Base-by-base conservation (phyloP, 1,140 invertebrate genomes). In the Eriosoma lanigerum region DNA sequence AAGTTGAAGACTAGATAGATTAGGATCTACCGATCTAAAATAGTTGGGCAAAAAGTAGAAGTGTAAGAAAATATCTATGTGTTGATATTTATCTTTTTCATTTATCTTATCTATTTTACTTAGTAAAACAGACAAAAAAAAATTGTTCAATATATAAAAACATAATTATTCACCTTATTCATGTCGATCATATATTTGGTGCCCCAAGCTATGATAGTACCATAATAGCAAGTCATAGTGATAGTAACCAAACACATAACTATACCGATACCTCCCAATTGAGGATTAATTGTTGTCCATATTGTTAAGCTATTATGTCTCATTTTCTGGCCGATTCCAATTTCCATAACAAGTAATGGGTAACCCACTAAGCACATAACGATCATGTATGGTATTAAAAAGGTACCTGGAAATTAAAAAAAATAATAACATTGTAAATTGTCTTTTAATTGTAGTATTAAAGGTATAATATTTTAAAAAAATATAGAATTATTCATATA, bases 271-370 rank as follows among this genome's bases (percentile, higher is more conserved):
- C 72, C 72, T 44, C 72, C 54, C 15, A 75, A 58, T 24, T 75
- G 72, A 56, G 72, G 72, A 44, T 75, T 75, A 38, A 75, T 75
- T 56, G 72, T 44, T 58, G 72, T 75, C 72, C 72, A 75, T 48
- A 75, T 44, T 24, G 72, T 58, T 24, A 58, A 15, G 15, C 72
- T 75, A 44, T 58, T 58, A 15, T 75, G 72, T 44, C 72, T 75
- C 3, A 75, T 19, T 32, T 75, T 75, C 21, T 75, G 72, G n/a
- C 72, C 72, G 21, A 75, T 75, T 3, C 72, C 72, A 15, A 75
- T 75, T 58, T 75, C 72, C 72, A 75, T 75, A 26, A 75, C 10
- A 44, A 75, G 52, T 54, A 75, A 75, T 9, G 72, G 72, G 56
- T 75, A 75, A 21, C 72, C 72, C 19, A 75, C 72, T 26, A 75